A percentile compares a stretch with the other conserved stretches of the same genome.
Conservation (phyloP, 2,797 vertebrate species). For the Platalea minor region DNA sequence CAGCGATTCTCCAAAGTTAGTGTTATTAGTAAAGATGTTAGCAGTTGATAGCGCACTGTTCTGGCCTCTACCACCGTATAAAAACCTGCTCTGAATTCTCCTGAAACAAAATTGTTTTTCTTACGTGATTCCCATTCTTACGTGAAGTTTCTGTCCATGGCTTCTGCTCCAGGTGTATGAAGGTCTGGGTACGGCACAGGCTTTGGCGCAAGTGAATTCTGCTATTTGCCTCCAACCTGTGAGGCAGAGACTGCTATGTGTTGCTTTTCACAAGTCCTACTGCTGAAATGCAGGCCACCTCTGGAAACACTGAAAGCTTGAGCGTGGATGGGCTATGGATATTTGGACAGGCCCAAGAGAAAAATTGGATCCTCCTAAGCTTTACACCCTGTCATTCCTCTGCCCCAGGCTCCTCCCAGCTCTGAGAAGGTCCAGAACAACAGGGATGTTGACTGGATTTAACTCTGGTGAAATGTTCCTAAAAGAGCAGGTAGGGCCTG, state of each 20-base stretch:
- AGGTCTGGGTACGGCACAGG: not conserved
- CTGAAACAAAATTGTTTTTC: not conserved
- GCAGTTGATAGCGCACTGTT: not conserved
- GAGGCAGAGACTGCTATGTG: not conserved
- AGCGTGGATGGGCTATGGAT: not conserved
- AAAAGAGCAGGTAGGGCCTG: not conserved
- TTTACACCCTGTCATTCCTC: not conserved
- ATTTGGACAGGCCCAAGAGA: not conserved
- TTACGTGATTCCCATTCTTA: not conserved
- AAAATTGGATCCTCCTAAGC: not conserved
- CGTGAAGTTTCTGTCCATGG: not conserved
- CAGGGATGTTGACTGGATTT: not conserved
- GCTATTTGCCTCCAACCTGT: not conserved
- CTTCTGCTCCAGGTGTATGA: not conserved
- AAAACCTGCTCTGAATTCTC: not conserved
- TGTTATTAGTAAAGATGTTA: slow-evolving; percentile 13
- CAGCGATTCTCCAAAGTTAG: not conserved
- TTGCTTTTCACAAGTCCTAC: not conserved
- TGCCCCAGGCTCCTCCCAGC: not conserved
- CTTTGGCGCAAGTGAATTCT: not conserved
- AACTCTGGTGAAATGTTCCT: not conserved
- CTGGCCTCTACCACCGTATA: not conserved
- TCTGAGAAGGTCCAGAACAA: not conserved
- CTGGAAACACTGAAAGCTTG: not conserved
- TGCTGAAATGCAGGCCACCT: not conserved